phyloP scores from a whole-genome alignment of 1,140 invertebrate genomes.

The Zaprionus capensis region DNA sequence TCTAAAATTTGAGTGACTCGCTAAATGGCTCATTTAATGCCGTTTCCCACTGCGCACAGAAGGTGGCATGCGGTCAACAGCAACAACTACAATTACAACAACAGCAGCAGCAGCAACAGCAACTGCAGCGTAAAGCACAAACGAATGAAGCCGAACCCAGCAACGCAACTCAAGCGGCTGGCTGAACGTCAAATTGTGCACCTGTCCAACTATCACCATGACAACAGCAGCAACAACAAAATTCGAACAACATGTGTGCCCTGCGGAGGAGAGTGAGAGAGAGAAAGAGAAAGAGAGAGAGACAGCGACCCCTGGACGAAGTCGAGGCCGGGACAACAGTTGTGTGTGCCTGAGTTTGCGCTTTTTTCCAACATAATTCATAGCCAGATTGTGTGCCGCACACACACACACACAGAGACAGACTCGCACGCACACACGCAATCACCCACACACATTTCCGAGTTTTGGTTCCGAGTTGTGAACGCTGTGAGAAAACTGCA shows the following conservation, averaged over 20 bases:
- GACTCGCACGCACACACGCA: slow-evolving; percentile 20
- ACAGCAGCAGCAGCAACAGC: slow-evolving; percentile 30
- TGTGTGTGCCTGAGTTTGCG: slow-evolving; percentile 57
- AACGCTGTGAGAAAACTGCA: slow-evolving; percentile 72
- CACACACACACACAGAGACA: slow-evolving; percentile 26
- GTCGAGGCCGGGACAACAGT: slow-evolving; percentile 56
- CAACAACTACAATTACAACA: slow-evolving; percentile 10
- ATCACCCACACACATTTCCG: slow-evolving; percentile 71
- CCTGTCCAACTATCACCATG: slow-evolving; percentile 81
- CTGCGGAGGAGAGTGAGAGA: slow-evolving; percentile 17
- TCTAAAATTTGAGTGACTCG: slow-evolving; percentile 69
- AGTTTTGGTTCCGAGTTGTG: slow-evolving; percentile 54
- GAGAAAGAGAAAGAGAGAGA: slow-evolving; percentile 19
- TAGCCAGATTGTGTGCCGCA: slow-evolving; percentile 65
- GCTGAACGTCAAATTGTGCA: slow-evolving; percentile 79
- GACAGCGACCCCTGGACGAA: slow-evolving; percentile 31
- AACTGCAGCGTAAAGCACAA: slow-evolving; percentile 69
- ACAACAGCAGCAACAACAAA: slow-evolving; percentile 64
- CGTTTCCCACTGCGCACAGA: slow-evolving; percentile 74
- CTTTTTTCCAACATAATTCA: slow-evolving; percentile 49
- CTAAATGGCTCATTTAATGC: slow-evolving; percentile 81
- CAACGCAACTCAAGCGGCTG: slow-evolving; percentile 66
- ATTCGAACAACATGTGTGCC: slow-evolving; percentile 75
- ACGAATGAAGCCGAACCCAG: slow-evolving; percentile 69
- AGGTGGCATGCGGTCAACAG: slow-evolving; percentile 74